A percentile compares a stretch with the other conserved stretches of the same genome.
Conservation (phyloP, 1,140 invertebrate genomes). For the Halotydeus destructor region DNA sequence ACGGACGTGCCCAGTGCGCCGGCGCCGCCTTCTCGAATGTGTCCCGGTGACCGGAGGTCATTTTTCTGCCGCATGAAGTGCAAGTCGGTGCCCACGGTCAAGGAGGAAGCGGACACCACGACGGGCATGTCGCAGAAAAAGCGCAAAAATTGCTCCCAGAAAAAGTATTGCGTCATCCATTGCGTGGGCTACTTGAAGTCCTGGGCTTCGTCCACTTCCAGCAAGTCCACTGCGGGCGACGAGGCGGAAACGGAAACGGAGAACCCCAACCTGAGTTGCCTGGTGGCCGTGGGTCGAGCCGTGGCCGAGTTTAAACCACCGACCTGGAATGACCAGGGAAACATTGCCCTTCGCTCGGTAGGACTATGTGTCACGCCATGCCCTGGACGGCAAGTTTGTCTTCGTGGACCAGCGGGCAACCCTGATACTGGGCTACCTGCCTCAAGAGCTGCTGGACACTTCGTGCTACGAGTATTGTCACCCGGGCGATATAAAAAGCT, state of each 20-base stretch:
- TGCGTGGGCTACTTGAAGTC: conserved; percentile 80
- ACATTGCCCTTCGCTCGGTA: no score
- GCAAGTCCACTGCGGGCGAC: conserved; percentile 34
- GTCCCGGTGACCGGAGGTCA: conserved; percentile 64
- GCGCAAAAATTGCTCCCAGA: conserved; percentile 40
- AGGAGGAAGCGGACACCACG: conserved; percentile 46
- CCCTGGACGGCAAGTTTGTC: conserved; percentile 37
- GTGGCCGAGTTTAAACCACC: conserved; percentile 14
- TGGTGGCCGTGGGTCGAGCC: conserved; percentile 30
- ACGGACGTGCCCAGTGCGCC: conserved; percentile 25
- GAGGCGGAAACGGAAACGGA: conserved; percentile 43
- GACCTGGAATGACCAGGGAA: conserved; percentile 32
- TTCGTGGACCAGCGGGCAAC: conserved; percentile 57
- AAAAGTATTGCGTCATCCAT: conserved; percentile 56
- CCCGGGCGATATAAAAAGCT: conserved; percentile 50
- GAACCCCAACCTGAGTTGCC: conserved; percentile 41
- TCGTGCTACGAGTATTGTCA: conserved; percentile 85
- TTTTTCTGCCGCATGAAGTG: conserved; percentile 87
- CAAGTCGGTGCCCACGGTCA: conserved; percentile 35
- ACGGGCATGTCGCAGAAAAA: conserved; percentile 34
- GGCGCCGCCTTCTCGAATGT: conserved; percentile 35
- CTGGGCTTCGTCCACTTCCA: conserved; percentile 58
- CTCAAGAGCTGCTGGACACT: conserved; percentile 73
- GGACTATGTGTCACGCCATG: conserved; percentile 41
- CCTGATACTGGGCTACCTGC: conserved; percentile 63